Conservation (phyloP, 2,113 vertebrate genomes). For the Rhineura floridana region DNA sequence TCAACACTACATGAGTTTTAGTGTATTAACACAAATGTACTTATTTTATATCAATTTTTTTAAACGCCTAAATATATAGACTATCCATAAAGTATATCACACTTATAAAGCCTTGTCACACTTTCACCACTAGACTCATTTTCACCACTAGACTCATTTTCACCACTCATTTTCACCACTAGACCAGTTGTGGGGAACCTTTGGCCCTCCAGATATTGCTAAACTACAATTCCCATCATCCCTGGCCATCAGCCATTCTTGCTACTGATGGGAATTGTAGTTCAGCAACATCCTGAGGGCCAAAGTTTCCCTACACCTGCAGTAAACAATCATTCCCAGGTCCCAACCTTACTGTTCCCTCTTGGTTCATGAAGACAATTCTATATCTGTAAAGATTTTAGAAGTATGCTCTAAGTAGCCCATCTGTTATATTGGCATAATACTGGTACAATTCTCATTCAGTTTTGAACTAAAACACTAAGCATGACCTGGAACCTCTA, state of each 20-base stretch:
- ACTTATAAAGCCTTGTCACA: background rate
- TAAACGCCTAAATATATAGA: background rate
- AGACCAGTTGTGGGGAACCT: no score
- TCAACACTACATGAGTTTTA: background rate
- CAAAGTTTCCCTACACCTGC: no score
- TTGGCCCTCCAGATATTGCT: no score
- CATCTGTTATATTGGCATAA: background rate
- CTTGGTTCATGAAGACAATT: background rate
- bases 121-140: no score
- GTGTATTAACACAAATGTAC: background rate
- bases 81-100: background rate
- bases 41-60: no score
- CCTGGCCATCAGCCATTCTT: no score
- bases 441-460: background rate
- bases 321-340: background rate
- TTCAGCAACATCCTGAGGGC: no score
- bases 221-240: no score
- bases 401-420: background rate
- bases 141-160: no score
- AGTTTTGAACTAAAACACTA: background rate
- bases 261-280: no score
- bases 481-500: no score
- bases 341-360: background rate
- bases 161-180: no score
- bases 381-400: background rate